These are phyloP conservation scores for Strigops habroptila DNA, from an alignment of 2,113 vertebrate species.

Conservation along the genomic window DNA sequence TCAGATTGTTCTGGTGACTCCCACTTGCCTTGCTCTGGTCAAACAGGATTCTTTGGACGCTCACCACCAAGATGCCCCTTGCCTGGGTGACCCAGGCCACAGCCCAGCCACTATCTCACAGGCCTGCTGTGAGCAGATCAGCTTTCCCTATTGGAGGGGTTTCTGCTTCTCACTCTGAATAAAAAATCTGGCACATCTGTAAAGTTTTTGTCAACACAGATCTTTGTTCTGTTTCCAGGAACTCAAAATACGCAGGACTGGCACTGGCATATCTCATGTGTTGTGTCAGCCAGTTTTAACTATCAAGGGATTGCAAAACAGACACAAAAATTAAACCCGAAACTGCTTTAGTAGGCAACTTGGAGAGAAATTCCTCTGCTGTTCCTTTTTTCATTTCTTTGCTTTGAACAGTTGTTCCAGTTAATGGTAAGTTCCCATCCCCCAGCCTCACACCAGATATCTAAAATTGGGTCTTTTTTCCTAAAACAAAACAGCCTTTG, in stretches of 20 bases:
- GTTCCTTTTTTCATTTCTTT: slow-evolving; percentile 47
- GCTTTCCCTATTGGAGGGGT: background rate
- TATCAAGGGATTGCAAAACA: slow-evolving; percentile 56
- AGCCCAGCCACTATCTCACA: background rate
- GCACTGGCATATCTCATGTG: slow-evolving; percentile 34
- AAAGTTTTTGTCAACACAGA: slow-evolving; percentile 3
- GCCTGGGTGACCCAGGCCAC: background rate
- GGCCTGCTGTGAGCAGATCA: background rate
- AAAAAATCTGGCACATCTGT: background rate
- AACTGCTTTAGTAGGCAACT: slow-evolving; percentile 39
- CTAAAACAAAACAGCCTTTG: slow-evolving; percentile 58
- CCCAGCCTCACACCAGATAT: slow-evolving; percentile 3
- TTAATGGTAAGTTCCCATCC: slow-evolving; percentile 33
- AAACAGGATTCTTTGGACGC: rapidly evolving
- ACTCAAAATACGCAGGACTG: slow-evolving; percentile 1
- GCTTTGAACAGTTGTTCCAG: slow-evolving; percentile 32
- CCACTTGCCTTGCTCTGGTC: background rate
- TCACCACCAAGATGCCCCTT: background rate
- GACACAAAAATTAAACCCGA: slow-evolving; percentile 15
- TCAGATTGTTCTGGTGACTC: background rate
- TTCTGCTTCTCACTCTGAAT: background rate
- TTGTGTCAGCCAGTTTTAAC: slow-evolving; percentile 58
- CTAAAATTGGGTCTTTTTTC: slow-evolving; percentile 35
- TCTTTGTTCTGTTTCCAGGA: slow-evolving; percentile 16
- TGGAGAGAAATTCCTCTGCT: background rate